Conservation (phyloP, 2,888 invertebrate genomes). For the Drosophila incognita region DNA sequence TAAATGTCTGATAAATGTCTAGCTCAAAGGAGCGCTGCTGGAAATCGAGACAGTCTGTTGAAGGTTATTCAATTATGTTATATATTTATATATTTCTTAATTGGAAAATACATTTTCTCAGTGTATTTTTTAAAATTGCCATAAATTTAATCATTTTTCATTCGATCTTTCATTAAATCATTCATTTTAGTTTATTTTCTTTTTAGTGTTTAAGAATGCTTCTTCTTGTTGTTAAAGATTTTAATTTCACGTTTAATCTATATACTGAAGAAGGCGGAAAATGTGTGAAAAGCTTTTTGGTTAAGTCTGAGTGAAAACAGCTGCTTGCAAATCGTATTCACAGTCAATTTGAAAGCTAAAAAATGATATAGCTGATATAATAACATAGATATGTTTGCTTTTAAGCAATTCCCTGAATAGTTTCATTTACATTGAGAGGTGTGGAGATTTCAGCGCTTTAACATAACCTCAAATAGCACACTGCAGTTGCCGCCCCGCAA, state of each 20-base stretch:
- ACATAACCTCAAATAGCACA: constrained; percentile 34
- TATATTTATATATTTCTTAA: background rate
- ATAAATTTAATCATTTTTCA: background rate
- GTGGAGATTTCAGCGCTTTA: constrained; percentile 33
- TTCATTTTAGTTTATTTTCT: background rate
- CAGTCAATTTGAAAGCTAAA: background rate
- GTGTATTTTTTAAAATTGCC: no score
- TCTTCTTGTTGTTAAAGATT: background rate
- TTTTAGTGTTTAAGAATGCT: background rate
- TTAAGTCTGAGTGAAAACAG: background rate
- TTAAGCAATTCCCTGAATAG: background rate
- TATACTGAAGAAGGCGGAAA: background rate
- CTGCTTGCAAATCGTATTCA: background rate
- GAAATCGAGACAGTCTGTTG: background rate
- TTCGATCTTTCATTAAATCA: background rate
- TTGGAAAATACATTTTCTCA: background rate
- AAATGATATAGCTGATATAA: background rate
- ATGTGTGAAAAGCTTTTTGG: background rate
- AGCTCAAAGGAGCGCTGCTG: background rate
- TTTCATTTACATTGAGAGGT: constrained; percentile 19
- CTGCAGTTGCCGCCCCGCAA: constrained; percentile 31
- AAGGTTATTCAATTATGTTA: background rate
- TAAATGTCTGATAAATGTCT: constrained; percentile 66
- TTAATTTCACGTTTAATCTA: background rate
- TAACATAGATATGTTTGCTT: background rate